Evolutionary conservation across 2,113 vertebrate species (phyloP), one percentile per base, ranked within the genome.

Genomic region (Ailurus styani): DNA sequence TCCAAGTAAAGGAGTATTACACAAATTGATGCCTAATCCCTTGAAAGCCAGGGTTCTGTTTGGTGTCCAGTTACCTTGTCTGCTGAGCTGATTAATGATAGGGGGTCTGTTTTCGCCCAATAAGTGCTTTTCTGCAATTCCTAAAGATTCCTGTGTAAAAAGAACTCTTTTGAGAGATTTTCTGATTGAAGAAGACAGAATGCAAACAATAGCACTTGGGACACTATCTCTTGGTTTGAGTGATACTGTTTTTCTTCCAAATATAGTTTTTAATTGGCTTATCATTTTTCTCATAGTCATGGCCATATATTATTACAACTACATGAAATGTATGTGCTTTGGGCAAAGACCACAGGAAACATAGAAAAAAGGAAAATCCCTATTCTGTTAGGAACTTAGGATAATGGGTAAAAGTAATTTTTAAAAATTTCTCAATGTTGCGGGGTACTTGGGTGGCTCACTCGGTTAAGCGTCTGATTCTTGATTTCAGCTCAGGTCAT

Each of bases 11-110:
- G 62, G 34, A 14, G 25, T 83, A 82, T 78, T 94, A 85, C 96
- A 95, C 84, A 85, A 87, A 87, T 95, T 88, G 88, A 34, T 72
- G 25, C 64, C 83, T 92, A 92, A 85, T 75, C 95, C 75, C 83
- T 89, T 90, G 50, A 93, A 90, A 83, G 45, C 52, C 64, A 37
- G 54, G 83, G 7, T 91, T 97, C 82, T 93, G 66, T 75, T 52
- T 95, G 90, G 79, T 68, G 25, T 95, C 73, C 23, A n/a, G 84
- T 81, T 94, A 78, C 75, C 40, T 37, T 47, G 6, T 62, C 68
- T 85, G 40, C 31, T 66, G 79, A 70, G 29, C 52, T 77, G 50
- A 94, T 55, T n/a, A 29, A 90, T 94, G 88, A 52, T 52, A 52
- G 29, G 34, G 37, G 64, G 60, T 96, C 79, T 85, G 52, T 85